Evolutionary conservation across 2,888 invertebrate species (phyloP), one percentile per base, ranked within the genome.

Genomic region (Brassicogethes aeneus): DNA sequence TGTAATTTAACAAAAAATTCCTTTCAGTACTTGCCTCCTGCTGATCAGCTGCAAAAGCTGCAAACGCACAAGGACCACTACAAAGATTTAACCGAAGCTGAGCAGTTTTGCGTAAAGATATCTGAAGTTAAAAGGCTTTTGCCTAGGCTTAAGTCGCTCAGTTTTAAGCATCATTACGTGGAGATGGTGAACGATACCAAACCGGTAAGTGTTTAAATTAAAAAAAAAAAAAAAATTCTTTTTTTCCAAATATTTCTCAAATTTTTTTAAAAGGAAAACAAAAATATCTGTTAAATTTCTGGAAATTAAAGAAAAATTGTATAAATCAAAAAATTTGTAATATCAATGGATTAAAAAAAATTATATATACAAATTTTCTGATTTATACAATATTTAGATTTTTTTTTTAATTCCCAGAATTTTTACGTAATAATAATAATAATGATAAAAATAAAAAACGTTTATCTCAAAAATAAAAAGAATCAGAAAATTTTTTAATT

Each of bases 91-190:
- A 86, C 88, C 0, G 94, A 93, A 52, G 92, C 96, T 0, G 99
- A 99, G 64, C 92, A 91, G 65, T 97, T 97, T 69, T 88, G 89
- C 37, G 84, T 93, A 0, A 87, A 87, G 16, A 82, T 96, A 56
- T 85, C 91, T 0, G 85, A 89, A 59, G 81, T 97, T 12, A 94
- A 93, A 68, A 74, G 93, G 5, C 71, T 97, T 5, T 72, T 82
- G 42, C 90, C 95, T 0, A 73, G 96, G 17, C 68, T 97, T 39
- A 83, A 90, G 57, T 92, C 93, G 42, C 74, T 97, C 40, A 85
- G 88, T 55, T 96, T 97, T 67, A 85, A 88, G 65, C 79, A 92
- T 54, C 85, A 82, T 49, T 92, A 92, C 60, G 71, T 78, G 0
- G 97, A 97, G 66, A 77, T 88, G 64, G 81, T 96, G 23, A 76